Base-by-base conservation (phyloP, 2,113 vertebrate species). In the Isurus oxyrinchus region DNA sequence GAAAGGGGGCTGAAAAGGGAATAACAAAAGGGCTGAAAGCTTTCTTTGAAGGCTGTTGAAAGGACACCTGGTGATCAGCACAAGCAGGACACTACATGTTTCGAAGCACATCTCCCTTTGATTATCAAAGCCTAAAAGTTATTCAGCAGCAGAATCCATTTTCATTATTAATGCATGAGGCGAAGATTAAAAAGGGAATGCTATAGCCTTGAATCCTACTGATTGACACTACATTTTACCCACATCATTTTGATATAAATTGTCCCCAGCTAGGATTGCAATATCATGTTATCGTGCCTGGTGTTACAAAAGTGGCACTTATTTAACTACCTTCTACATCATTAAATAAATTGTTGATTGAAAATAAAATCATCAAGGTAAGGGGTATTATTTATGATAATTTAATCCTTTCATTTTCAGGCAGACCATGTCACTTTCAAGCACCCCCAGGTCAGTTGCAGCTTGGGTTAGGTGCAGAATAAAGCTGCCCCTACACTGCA, bases 141-240 rank as follows among this genome's bases (percentile, higher is more conserved):
- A 95, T 95, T 95, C 94, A 95, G 93, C 69, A 96, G 96, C 96
- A 95, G 96, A 97, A 97, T 97, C 97, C 95, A 84, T 95, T 79
- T 96, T 97, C 97, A 97, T 98, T 97, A 98, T 97, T 98, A 97
- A 98, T 97, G 96, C 96, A 98, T 97, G 97, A 97, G 96, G 96
- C 72, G 53, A 97, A 97, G 97, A 98, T 98, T 97, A 97, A 97
- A 97, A 97, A 63, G 84, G 90, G 90, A 95, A 95, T 6, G 94
- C 40, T 95, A 95, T 95, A 72, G 94, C 67, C 94, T 95, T 76
- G 67, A 95, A 95, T 72, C 67, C 23, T 76, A 40, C 40, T 72
- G 67, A 95, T 16, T 95, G 94, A 72, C 94, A 72, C 44, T 76
- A 95, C 67, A 53, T 72, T 95, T 69, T 27, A 94, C 66, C 63